Evolutionary conservation across 2,797 vertebrate species (phyloP).

Genomic region (Schizopygopsis malacanthus): DNA sequence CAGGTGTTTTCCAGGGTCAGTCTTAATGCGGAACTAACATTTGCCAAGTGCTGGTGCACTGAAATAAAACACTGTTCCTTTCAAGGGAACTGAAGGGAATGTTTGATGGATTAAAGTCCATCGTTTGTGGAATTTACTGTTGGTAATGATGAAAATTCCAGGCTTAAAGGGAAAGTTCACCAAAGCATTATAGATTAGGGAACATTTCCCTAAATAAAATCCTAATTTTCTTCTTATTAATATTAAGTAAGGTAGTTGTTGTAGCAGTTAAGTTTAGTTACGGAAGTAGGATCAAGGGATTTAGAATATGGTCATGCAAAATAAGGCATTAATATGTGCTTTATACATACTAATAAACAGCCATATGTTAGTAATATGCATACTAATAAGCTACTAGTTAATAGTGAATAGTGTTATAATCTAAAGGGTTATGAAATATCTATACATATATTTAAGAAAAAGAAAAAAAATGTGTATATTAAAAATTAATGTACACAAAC

Average conservation of each 20-base stretch:
- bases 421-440: background rate
- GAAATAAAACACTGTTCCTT: background rate
- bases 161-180: conserved; percentile 11
- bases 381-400: background rate
- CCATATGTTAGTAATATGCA: background rate
- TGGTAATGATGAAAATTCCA: background rate
- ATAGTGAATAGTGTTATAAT: background rate
- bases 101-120: conserved; percentile 20
- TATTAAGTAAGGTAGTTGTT: background rate
- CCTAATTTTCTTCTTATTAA: background rate
- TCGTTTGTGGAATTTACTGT: background rate
- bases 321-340: background rate
- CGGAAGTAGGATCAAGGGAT: background rate
- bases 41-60: background rate
- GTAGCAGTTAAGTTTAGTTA: background rate
- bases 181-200: background rate
- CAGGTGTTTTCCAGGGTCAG: conserved; percentile 56
- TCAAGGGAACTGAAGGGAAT: conserved; percentile 5
- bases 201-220: background rate
- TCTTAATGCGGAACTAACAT: conserved; percentile 11
- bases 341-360: background rate
- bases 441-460: no score
- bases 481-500: background rate
- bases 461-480: no score
- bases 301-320: background rate